These are phyloP conservation scores for Parazoanthus atlanticus DNA, from an alignment of 92 coral and sea anemone genomes.

Conservation along the genomic window DNA sequence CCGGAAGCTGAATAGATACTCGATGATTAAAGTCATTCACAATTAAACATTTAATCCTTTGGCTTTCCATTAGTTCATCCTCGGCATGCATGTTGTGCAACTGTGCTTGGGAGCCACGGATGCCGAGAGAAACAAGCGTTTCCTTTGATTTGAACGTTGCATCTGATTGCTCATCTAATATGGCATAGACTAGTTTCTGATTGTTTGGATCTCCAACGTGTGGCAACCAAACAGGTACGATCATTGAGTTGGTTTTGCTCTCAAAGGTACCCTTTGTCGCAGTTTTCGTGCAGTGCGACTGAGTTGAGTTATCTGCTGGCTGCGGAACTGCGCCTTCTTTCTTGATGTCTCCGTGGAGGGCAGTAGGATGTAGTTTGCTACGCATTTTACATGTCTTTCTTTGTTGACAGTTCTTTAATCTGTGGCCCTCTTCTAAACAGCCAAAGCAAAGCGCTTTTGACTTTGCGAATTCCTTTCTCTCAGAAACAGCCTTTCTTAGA, in stretches of 20 bases:
- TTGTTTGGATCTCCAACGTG: conserved; percentile 28
- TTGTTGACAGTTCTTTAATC: conserved; percentile 52
- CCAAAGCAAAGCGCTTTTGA: conserved; percentile 61
- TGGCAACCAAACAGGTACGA: too few relatives aligned
- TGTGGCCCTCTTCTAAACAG: conserved; percentile 64
- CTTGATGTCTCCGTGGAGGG: conserved; percentile 63
- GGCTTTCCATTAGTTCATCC: conserved; percentile 42
- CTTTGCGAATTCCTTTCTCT: conserved; percentile 64
- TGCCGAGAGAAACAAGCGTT: too few relatives aligned
- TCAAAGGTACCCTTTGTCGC: conserved; percentile 20
- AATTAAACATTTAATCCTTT: conserved; percentile 54
- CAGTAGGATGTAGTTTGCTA: conserved; percentile 55
- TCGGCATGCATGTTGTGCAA: too few relatives aligned
- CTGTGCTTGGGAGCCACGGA: too few relatives aligned
- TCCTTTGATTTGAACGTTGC: conserved; percentile 53
- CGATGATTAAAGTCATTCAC: conserved; percentile 41
- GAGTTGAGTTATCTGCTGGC: background rate
- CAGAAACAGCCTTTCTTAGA: conserved; percentile 41
- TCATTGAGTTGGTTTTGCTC: conserved; percentile 53
- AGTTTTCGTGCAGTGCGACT: conserved; percentile 33
- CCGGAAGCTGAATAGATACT: conserved; percentile 52
- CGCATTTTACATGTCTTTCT: conserved; percentile 55
- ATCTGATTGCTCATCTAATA: conserved; percentile 67
- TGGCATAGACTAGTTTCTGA: conserved; percentile 56
- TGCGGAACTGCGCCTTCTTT: background rate